Evolutionary conservation across 2,888 invertebrate species (phyloP).

Genomic region (Hemithea aestivaria): DNA sequence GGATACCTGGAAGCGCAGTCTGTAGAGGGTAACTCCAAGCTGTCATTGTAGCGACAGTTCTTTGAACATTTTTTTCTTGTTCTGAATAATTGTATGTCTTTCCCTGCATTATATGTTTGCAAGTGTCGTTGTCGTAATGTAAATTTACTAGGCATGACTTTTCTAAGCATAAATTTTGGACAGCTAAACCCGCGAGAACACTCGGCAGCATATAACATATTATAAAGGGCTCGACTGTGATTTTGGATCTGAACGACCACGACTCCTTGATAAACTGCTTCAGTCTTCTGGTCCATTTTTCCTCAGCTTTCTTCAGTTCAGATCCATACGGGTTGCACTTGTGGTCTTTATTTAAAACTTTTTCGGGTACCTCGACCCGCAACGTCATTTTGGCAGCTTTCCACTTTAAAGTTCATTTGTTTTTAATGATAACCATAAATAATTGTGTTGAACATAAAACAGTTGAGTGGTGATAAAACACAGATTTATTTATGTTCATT

Average conservation of each 20-base stretch:
- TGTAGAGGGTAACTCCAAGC: slow-evolving; percentile 80
- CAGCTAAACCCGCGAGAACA: slow-evolving; percentile 81
- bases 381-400: slow-evolving; percentile 66
- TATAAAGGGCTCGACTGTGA: slow-evolving; percentile 84
- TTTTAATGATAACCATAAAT: slow-evolving; percentile 17
- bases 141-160: slow-evolving; percentile 80
- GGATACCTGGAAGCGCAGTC: slow-evolving; percentile 76
- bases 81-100: slow-evolving; percentile 59
- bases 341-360: slow-evolving; percentile 61
- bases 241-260: slow-evolving; percentile 63
- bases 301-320: slow-evolving; percentile 54
- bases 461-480: slow-evolving; percentile 7
- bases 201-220: slow-evolving; percentile 83
- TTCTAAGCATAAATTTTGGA: slow-evolving; percentile 77
- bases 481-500: slow-evolving; percentile 18
- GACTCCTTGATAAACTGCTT: slow-evolving; percentile 61
- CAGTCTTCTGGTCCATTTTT: slow-evolving; percentile 54
- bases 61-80: slow-evolving; percentile 69
- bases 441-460: neutral
- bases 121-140: slow-evolving; percentile 73
- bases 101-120: slow-evolving; percentile 70
- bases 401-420: slow-evolving; percentile 59
- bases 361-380: slow-evolving; percentile 72
- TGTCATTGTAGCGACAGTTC: slow-evolving; percentile 77
- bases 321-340: slow-evolving; percentile 54